A percentile compares a stretch with the other conserved stretches of the same genome.
Conservation (phyloP, 2,113 vertebrate species). For the Onychostoma macrolepis region DNA sequence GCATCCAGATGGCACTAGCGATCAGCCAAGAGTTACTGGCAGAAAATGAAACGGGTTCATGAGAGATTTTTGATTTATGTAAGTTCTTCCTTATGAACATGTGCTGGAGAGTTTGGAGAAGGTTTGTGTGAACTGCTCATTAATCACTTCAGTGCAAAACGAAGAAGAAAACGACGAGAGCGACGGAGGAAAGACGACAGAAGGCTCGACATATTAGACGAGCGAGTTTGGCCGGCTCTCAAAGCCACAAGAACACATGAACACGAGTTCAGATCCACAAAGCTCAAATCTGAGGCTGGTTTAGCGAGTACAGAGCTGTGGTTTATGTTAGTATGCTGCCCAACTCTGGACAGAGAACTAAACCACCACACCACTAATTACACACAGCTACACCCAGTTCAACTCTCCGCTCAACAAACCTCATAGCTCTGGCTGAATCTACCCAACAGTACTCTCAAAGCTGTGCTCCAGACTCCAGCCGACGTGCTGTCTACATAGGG, state of each 20-base stretch:
- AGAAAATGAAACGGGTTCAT: neutral
- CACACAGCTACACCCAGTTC: neutral
- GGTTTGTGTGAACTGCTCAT: neutral
- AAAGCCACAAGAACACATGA: neutral
- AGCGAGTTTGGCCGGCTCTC: neutral
- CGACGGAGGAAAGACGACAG: neutral
- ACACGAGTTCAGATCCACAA: neutral
- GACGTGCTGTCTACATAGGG: neutral
- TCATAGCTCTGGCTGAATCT: neutral
- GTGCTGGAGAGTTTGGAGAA: neutral
- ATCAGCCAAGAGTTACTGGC: slow-evolving; percentile 19
- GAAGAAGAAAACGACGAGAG: neutral
- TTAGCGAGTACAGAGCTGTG: neutral
- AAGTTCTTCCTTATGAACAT: neutral
- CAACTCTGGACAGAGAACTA: neutral
- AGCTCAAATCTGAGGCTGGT: neutral
- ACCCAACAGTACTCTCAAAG: neutral
- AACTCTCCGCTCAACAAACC: neutral
- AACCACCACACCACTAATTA: slow-evolving; percentile 5
- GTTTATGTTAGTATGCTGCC: neutral
- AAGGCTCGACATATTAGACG: neutral
- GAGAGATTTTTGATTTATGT: neutral
- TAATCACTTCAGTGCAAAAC: slow-evolving; percentile 17
- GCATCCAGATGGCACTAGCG: slow-evolving; percentile 7
- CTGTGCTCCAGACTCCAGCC: neutral